Evolutionary conservation across 2,888 invertebrate genomes (phyloP), one percentile per base, ranked within the genome.

Genomic region (Ecdyonurus torrentis): DNA sequence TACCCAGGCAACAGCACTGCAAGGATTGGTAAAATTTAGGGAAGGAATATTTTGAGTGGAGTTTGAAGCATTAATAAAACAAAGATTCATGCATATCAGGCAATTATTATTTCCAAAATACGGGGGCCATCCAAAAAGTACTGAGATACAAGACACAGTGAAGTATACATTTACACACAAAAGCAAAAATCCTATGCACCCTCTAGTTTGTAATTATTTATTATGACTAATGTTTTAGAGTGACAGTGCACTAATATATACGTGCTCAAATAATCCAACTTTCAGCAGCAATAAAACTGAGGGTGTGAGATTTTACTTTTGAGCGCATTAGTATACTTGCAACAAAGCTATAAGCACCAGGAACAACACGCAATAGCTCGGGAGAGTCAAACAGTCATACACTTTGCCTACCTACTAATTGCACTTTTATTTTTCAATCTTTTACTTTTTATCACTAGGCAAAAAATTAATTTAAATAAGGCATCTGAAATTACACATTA

Each of bases 101-200:
- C 55, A 55, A 55, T 55, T 55, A 55, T 55, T 55, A 55, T 55
- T 55, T 55, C 55, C 55, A 55, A 55, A 55, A 55, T 55, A 55
- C 55, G n/a, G 55, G 55, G 55, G 55, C 55, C 55, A 55, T 55
- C 55, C 55, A 55, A 55, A 55, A 55, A 22, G 55, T 20, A 55
- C n/a, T 22, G 55, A 55, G 55, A 55, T 55, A 55, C 55, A 55
- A 55, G 55, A 55, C 55, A 55, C 22, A 22, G 55, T 55, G 19
- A 55, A 55, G 55, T 55, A 22, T 20, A 55, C 55, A 5, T 55
- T 55, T 55, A 7, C 3, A n/a, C 55, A 20, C 55, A 55, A 37
- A 37, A 37, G 37, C 15, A 37, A 37, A 37, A 5, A 37, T 10
- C 37, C 37, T 15, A 37, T 15, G 7, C 37, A 37, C 37, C 37